A percentile compares a stretch with the other conserved stretches of the same genome.
These are phyloP conservation scores for Crotalus tigris DNA, from an alignment of 2,113 vertebrate species.

Conservation along the genomic window DNA sequence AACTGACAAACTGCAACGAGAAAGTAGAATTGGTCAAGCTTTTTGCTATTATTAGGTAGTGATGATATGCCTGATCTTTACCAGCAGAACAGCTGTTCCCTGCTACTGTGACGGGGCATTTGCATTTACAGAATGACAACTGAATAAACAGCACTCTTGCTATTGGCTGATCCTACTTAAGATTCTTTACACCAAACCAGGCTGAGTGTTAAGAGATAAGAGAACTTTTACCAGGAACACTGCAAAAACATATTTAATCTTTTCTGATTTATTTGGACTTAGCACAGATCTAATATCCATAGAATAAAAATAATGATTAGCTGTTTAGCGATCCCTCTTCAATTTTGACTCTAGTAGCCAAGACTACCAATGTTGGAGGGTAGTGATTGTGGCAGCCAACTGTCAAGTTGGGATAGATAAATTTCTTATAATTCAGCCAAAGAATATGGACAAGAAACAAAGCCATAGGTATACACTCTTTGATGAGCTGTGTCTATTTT, in stretches of 20 bases:
- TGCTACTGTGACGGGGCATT: conserved; percentile 12
- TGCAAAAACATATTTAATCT: neutral
- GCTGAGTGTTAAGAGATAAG: neutral
- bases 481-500: neutral
- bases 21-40: conserved; percentile 54
- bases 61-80: conserved; percentile 55
- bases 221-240: neutral
- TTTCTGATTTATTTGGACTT: neutral
- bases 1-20: conserved; percentile 42
- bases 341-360: neutral
- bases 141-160: conserved; percentile 26
- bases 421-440: neutral
- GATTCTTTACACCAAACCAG: neutral
- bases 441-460: neutral
- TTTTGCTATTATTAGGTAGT: conserved; percentile 64
- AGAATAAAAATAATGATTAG: neutral
- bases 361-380: neutral
- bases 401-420: neutral
- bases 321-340: neutral
- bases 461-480: neutral
- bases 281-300: neutral
- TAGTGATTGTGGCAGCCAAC: neutral
- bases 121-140: conserved; percentile 55
- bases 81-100: conserved; percentile 58
- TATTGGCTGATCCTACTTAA: neutral